Evolutionary conservation across 2,797 vertebrate species (phyloP), one percentile per base, ranked within the genome.

Genomic region (Morus bassanus): DNA sequence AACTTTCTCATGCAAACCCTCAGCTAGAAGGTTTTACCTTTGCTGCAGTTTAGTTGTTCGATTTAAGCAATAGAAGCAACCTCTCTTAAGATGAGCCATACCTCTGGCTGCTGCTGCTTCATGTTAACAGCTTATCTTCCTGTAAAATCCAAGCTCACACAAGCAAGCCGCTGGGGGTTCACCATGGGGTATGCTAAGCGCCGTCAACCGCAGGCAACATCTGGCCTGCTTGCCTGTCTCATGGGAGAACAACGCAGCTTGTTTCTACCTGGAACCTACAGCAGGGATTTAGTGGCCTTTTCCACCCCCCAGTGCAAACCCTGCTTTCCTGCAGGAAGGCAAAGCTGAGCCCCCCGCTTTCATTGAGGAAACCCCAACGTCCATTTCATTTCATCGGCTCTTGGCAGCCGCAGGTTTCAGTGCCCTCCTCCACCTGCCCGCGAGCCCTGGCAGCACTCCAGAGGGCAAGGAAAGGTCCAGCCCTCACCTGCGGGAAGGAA

Each of bases 401-500:
- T 57, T 46, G 1, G 2, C 51, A 90, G 57, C 22, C 22, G 0
- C 45, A 28, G 82, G 45, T n/a, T 70, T 45, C 9, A 2, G 57
- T 0, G 0, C 31, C 39, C 24, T 75, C 31, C 33, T 85, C 37
- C 23, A 43, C 31, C 30, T 18, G n/a, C 78, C 70, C 3, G 1
- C 0, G 0, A 75, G 65, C 23, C 48, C 51, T 11, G 0, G 19
- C 31, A 76, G 43, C 3, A 12, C 57, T 30, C 33, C 1, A 0
- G 25, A 10, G 10, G 21, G 5, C 43, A 61, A 54, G 39, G 18
- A 72, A 75, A 79, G 18, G n/a, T 54, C 53, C 57, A 80, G 23
- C 15, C 14, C 65, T 78, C 57, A 33, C n/a, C 50, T 39, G 14
- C 0, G 0, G 72, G 54, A 76, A 68, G 33, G 81, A 57, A 54